These are phyloP conservation scores for Leptinotarsa haldemani DNA, from an alignment of 2,888 invertebrate species.

Conservation along the genomic window DNA sequence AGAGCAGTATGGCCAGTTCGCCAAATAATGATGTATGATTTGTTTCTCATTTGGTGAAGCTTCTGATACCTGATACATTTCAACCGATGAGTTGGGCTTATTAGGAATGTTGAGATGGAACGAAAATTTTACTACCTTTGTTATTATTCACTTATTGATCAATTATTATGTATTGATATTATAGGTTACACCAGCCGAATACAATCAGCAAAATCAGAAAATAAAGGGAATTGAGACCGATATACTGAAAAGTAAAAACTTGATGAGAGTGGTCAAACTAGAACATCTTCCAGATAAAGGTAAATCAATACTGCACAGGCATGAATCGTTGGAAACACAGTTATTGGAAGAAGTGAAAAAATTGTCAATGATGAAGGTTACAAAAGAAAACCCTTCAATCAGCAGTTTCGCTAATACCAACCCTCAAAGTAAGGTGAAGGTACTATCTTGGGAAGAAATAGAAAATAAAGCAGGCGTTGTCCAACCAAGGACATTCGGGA, in stretches of 20 bases:
- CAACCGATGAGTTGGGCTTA: too few species aligned
- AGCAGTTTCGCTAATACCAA: background rate
- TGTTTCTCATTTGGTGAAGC: too few species aligned
- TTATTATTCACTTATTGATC: too few species aligned
- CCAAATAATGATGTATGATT: too few species aligned
- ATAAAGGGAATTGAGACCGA: conserved; percentile 43
- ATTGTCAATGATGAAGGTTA: conserved; percentile 68
- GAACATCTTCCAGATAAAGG: conserved; percentile 75
- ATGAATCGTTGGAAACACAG: conserved; percentile 65
- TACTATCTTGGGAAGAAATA: conserved; percentile 69
- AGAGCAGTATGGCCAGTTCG: background rate
- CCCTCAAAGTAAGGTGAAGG: background rate
- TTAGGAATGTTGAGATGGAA: too few species aligned
- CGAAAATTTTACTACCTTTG: background rate
- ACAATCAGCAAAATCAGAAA: conserved; percentile 33
- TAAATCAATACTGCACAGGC: conserved; percentile 67
- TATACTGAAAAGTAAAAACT: conserved; percentile 42
- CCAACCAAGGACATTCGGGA: conserved; percentile 71
- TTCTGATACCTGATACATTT: too few species aligned
- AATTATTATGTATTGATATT: background rate
- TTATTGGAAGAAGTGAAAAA: conserved; percentile 67
- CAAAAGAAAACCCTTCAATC: conserved; percentile 50
- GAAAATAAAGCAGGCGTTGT: conserved; percentile 69
- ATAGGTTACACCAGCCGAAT: conserved; percentile 35
- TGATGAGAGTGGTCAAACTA: conserved; percentile 57